phyloP scores from a whole-genome alignment of 2,888 invertebrate species.

The Biston betularia region DNA sequence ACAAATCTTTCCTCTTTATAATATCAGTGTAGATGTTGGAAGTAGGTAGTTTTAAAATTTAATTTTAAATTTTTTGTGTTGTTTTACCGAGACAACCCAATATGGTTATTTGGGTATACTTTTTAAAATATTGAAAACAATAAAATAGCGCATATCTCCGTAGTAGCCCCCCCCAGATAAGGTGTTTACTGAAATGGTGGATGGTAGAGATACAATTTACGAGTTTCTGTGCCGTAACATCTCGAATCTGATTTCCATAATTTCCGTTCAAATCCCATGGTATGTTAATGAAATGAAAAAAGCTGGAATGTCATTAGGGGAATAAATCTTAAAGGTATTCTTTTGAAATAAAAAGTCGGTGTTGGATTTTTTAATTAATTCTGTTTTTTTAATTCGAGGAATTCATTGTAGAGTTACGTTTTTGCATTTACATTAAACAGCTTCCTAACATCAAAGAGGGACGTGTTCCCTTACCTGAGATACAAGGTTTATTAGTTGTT shows the following conservation, averaged over 20 bases:
- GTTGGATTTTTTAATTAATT: constrained; percentile 14
- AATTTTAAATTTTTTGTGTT: no score
- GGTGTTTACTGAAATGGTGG: constrained; percentile 29
- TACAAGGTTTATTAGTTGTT: not conserved
- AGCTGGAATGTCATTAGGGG: constrained; percentile 25
- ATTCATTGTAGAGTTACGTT: constrained; percentile 6
- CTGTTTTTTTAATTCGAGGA: constrained; percentile 10
- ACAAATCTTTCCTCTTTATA: no score
- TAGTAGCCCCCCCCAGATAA: constrained; percentile 17
- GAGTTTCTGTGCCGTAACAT: constrained; percentile 25
- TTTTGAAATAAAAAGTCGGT: constrained; percentile 20
- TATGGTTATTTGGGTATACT: no score
- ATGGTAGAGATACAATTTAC: constrained; percentile 31
- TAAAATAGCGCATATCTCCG: not conserved
- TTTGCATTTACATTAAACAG: not conserved
- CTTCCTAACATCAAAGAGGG: not conserved
- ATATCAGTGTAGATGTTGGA: no score
- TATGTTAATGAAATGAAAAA: constrained; percentile 33
- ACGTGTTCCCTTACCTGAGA: not conserved
- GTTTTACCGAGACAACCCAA: no score
- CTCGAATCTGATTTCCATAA: constrained; percentile 34
- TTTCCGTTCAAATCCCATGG: constrained; percentile 33
- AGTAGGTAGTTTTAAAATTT: no score
- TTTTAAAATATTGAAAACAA: no score
- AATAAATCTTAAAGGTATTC: constrained; percentile 21